These are phyloP conservation scores for Labeo catla DNA, from an alignment of 2,113 vertebrate genomes.

Conservation along the genomic window DNA sequence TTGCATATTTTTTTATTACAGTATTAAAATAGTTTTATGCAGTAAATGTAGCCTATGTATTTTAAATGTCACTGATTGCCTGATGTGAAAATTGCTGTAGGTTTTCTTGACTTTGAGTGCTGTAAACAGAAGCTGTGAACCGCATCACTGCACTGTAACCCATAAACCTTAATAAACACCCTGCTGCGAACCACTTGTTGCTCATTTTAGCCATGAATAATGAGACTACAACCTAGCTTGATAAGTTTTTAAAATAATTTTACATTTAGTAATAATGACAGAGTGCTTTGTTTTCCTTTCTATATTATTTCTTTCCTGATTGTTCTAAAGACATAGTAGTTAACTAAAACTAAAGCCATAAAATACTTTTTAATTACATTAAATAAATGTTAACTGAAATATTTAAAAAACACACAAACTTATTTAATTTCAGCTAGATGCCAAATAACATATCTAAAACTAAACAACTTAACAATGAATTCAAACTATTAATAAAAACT, in stretches of 20 bases:
- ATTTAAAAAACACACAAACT: too few species aligned
- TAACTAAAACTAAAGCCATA: too few species aligned
- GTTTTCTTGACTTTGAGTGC: not conserved
- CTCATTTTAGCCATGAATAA: not conserved
- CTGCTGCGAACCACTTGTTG: not conserved
- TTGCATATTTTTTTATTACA: not conserved
- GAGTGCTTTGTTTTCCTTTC: not conserved
- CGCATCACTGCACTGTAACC: not conserved
- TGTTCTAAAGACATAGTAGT: not conserved
- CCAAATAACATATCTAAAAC: too few species aligned
- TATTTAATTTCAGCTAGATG: too few species aligned
- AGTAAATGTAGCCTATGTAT: not conserved
- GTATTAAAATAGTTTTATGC: not conserved
- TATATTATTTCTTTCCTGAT: not conserved
- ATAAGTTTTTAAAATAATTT: not conserved
- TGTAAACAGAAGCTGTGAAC: not conserved
- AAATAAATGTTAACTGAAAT: too few species aligned
- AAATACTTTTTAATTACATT: too few species aligned
- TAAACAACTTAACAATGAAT: too few species aligned
- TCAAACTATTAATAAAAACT: not conserved
- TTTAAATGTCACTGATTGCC: not conserved
- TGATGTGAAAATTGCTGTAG: not conserved
- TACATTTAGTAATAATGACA: not conserved
- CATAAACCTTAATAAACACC: not conserved
- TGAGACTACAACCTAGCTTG: not conserved